Conservation (phyloP, 2,113 vertebrate genomes). For the Meleagris gallopavo region DNA sequence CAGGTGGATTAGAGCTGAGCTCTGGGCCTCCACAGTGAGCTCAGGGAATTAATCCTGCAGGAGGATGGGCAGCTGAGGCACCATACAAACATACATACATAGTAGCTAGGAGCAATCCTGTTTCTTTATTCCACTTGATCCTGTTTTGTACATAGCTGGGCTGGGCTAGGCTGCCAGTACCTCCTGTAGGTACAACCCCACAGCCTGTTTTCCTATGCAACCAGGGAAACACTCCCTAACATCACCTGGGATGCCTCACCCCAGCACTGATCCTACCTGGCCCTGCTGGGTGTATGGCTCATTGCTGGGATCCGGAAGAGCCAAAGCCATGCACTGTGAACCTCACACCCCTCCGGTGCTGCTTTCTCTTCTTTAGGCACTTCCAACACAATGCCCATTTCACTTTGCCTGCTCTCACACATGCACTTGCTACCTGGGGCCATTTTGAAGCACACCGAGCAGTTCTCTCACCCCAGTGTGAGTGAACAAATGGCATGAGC, state of each 20-base stretch:
- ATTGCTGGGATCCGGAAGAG: neutral
- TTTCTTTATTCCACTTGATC: constrained; percentile 16
- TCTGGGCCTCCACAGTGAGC: neutral
- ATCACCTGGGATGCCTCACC: neutral
- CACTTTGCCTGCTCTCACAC: neutral
- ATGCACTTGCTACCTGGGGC: neutral
- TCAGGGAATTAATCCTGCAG: constrained; percentile 24
- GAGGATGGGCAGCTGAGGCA: neutral
- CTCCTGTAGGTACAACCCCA: neutral
- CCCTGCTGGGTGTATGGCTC: neutral
- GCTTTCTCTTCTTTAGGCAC: neutral
- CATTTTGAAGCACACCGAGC: neutral
- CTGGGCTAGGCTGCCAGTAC: neutral
- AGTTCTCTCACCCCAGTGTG: rapidly evolving
- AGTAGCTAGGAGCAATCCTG: constrained; percentile 39
- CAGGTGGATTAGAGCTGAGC: neutral
- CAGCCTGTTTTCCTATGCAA: neutral
- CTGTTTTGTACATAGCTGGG: constrained; percentile 13
- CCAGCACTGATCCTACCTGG: rapidly evolving
- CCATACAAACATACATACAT: neutral
- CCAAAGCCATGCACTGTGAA: neutral
- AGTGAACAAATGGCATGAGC: neutral
- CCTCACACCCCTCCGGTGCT: neutral
- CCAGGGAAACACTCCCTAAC: neutral
- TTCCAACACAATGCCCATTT: neutral